These are phyloP conservation scores for Tringa solitaria DNA, from an alignment of 2,113 vertebrate genomes.

Conservation along the genomic window DNA sequence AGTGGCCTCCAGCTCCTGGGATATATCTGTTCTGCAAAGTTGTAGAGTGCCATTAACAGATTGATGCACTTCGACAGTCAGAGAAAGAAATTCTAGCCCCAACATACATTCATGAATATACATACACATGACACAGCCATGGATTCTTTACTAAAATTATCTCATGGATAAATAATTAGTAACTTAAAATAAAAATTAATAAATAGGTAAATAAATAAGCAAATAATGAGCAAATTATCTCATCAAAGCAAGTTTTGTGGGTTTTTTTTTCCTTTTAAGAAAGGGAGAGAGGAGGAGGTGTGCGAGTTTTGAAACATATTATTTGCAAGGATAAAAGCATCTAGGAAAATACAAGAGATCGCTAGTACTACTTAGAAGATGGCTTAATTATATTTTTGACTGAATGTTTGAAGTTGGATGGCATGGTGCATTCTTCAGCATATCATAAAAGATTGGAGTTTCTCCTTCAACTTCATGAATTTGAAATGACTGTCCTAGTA, in stretches of 20 bases:
- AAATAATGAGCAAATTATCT: background rate
- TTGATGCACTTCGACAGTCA: background rate
- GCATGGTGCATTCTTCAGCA: background rate
- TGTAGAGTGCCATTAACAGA: background rate
- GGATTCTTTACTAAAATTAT: background rate
- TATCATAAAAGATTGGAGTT: background rate
- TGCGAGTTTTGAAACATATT: background rate
- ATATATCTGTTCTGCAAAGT: background rate
- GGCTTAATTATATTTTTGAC: conserved; percentile 9
- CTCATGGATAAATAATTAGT: background rate
- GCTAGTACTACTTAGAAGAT: background rate
- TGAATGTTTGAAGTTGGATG: background rate
- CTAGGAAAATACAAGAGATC: background rate
- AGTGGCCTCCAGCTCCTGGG: background rate
- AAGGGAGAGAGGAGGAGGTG: background rate
- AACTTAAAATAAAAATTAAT: background rate
- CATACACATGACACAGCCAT: background rate
- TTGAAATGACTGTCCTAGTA: background rate
- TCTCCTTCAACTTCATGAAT: background rate
- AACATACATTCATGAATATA: rapidly evolving
- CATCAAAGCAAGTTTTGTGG: background rate
- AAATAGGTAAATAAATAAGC: background rate
- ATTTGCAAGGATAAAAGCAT: background rate
- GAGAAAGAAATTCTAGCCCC: background rate
- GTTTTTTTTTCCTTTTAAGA: background rate